Evolutionary conservation across 2,888 invertebrate genomes (phyloP).

Genomic region (Agonopterix alstromeriana): DNA sequence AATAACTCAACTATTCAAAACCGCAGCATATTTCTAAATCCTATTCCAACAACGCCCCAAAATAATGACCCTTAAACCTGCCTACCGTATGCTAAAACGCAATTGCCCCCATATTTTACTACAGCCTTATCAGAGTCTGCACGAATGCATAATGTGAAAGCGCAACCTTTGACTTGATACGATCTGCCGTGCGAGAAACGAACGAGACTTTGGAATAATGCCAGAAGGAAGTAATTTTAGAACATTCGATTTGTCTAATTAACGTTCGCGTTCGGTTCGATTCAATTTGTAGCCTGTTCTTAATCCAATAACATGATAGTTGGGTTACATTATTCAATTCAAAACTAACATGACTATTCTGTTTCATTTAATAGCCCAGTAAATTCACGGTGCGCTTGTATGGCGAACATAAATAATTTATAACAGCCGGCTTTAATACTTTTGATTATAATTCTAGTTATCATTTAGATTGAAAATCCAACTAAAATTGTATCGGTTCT

Average conservation of each 20-base stretch:
- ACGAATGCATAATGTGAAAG: constrained; percentile 33
- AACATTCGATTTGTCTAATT: constrained; percentile 8
- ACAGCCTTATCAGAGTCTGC: constrained; percentile 26
- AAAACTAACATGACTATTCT: no score
- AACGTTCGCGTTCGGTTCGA: not conserved
- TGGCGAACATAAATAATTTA: no score
- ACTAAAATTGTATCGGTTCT: no score
- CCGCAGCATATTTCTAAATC: no score
- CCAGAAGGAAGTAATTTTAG: constrained; percentile 16
- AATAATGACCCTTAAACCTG: constrained; percentile 7
- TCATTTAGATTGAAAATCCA: no score
- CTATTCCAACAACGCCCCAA: not conserved
- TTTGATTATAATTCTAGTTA: no score
- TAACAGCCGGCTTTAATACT: no score
- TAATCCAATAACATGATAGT: no score
- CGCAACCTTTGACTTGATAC: constrained; percentile 33
- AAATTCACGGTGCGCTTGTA: no score
- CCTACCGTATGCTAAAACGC: constrained; percentile 9
- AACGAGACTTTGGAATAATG: constrained; percentile 21
- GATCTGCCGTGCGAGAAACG: constrained; percentile 26
- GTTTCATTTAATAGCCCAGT: no score
- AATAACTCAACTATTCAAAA: no score
- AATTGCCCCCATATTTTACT: constrained; percentile 28
- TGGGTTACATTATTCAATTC: no score
- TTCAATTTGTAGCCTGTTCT: not conserved